Evolutionary conservation across 2,888 invertebrate species (phyloP).

Genomic region (Epicampocera succincta): DNA sequence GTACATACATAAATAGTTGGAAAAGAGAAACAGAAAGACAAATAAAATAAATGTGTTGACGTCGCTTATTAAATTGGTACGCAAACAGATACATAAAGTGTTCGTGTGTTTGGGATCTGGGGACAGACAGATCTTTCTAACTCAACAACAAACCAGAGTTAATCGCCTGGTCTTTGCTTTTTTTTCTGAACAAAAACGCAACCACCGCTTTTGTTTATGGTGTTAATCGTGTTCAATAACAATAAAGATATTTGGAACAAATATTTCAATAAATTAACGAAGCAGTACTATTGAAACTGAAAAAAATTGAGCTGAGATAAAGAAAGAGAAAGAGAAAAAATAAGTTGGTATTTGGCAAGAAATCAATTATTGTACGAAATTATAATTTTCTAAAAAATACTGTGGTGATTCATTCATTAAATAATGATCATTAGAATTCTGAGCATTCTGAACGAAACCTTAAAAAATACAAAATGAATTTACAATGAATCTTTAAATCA

Average conservation of each 20-base stretch:
- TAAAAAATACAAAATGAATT: slow-evolving; percentile 30
- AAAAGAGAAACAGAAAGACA: slow-evolving; percentile 30
- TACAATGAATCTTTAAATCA: slow-evolving; percentile 20
- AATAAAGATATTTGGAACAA: slow-evolving; percentile 27
- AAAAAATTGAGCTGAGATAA: neutral
- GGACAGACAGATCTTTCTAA: slow-evolving; percentile 28
- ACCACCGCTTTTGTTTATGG: slow-evolving; percentile 31
- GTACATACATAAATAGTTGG: neutral
- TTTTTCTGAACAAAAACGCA: neutral
- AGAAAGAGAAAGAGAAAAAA: slow-evolving; percentile 6
- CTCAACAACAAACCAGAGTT: slow-evolving; percentile 24
- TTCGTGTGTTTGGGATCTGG: slow-evolving; percentile 1
- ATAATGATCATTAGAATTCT: neutral
- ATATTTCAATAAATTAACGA: slow-evolving; percentile 2
- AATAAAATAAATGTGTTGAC: slow-evolving; percentile 24
- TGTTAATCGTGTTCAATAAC: slow-evolving; percentile 26
- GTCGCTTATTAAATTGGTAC: slow-evolving; percentile 28
- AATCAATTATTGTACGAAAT: neutral
- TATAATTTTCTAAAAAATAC: neutral
- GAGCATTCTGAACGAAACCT: slow-evolving; percentile 31
- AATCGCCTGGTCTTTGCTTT: slow-evolving; percentile 9
- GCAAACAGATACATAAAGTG: slow-evolving; percentile 7
- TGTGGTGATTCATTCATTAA: too few relatives aligned
- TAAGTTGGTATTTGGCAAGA: neutral
- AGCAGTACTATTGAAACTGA: neutral